Evolutionary conservation across 2,888 invertebrate genomes (phyloP), one percentile per base, ranked within the genome.

Genomic region (Gryllus longicercus): DNA sequence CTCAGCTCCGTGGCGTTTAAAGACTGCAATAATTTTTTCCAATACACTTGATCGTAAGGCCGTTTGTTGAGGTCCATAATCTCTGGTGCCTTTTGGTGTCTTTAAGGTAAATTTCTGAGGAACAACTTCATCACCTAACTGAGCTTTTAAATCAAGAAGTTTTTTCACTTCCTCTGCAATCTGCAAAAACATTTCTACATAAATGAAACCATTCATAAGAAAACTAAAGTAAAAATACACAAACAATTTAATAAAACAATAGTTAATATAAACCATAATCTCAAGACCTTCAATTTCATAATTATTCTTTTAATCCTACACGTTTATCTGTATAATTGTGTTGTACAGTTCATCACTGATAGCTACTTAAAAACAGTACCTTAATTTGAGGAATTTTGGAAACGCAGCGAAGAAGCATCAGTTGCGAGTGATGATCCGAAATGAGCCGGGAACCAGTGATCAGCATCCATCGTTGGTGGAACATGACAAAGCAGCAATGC

Each of bases 1-100:
- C 86, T 97, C 97, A 23, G 98, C 99, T 74, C 99, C 99, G 85
- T 99, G 99, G 83, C 93, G 94, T 86, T 98, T 97, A 86, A 99
- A 99, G 80, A 97, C 94, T 8, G 91, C 87, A 38, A 95, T 90
- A 83, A 99, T 96, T 87, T 95, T 96, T 82, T 94, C 91, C 83
- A 99, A 89, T 1, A 97, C 96, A 82, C 91, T 90, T 84, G 96
- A 93, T 51, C 99, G 91, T 81, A 99, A 90, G 0, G 96, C 93
- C 98, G 98, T 99, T 88, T 98, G 97, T 84, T 95, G 93, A 0
- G 99, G 97, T 81, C 92, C 93, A 88, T 96, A 99, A 87, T 99
- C 99, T 81, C 98, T 90, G 0, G 99, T 99, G 8, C 98, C 96
- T 87, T 97, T 97, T 0, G 97, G 93, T 0, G 96, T 96, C 88